A percentile compares a stretch with the other conserved stretches of the same genome.
phyloP scores from a whole-genome alignment of 2,888 invertebrate genomes.

The Rugalucina vietnamica region DNA sequence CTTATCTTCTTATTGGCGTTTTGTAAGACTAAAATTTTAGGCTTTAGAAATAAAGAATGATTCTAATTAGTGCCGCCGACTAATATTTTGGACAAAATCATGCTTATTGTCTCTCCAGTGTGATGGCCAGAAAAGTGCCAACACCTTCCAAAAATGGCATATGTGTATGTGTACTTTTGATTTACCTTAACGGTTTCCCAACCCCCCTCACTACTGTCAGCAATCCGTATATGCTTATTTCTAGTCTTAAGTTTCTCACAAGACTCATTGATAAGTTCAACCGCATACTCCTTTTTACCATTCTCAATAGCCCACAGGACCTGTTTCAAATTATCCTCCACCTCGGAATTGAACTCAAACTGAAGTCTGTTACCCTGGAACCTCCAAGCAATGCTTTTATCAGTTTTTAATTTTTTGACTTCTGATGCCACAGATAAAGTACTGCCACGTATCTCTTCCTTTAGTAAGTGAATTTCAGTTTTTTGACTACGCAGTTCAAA shows the following conservation, averaged over 20 bases:
- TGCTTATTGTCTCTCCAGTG: too few relatives aligned
- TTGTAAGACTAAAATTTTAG: too few relatives aligned
- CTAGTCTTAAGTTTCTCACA: background rate
- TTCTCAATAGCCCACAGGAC: slow-evolving; percentile 7
- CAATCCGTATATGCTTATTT: slow-evolving; percentile 27
- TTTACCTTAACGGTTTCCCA: slow-evolving; percentile 45
- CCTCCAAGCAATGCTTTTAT: background rate
- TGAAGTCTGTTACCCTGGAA: slow-evolving; percentile 10
- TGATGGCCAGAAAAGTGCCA: too few relatives aligned
- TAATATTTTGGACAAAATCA: too few relatives aligned
- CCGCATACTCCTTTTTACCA: background rate
- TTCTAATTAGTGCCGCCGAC: too few relatives aligned
- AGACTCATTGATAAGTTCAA: background rate
- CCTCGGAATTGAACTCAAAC: background rate
- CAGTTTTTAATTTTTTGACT: background rate
- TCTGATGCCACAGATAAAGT: background rate
- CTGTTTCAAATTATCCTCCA: slow-evolving; percentile 4
- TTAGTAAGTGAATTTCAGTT: background rate
- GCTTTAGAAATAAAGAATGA: too few relatives aligned
- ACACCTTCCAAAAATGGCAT: too few relatives aligned
- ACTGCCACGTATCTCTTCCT: slow-evolving; percentile 8
- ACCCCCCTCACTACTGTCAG: slow-evolving; percentile 34
- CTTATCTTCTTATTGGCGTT: too few relatives aligned
- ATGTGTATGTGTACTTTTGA: too few relatives aligned
- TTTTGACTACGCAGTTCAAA: background rate